Evolutionary conservation across 2,797 vertebrate species (phyloP), one percentile per base, ranked within the genome.

Genomic region (Cottoperca gobio): DNA sequence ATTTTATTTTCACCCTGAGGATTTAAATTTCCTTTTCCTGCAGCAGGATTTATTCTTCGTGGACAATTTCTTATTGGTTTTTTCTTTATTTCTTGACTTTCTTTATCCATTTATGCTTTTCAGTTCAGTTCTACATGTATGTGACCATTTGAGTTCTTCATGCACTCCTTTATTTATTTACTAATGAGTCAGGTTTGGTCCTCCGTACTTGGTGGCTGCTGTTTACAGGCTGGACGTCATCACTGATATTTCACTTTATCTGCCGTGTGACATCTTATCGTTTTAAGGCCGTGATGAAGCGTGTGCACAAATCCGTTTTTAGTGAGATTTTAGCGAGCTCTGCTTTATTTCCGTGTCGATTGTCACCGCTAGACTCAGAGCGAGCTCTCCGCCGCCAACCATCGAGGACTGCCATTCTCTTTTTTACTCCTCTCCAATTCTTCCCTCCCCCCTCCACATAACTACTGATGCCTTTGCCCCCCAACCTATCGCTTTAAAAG

Each of bases 401-500:
- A 81, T 65, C 73, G 82, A 89, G 88, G 88, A 89, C 83, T 73
- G 73, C 82, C 88, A 78, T 71, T 84, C 87, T 86, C 78, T 84
- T 65, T 87, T 79, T 84, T 76, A 73, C 73, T 78, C 83, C 73
- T 84, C 86, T 87, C 73, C 83, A 74, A 69, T 68, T 68, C 78
- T 54, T 59, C 39, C 23, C 24, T 68, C 45, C 52, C 42, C 50
- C 65, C 55, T 46, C 65, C 77, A 80, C 86, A 76, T 83, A 69
- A 80, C 81, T 71, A 67, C 77, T 88, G 87, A 85, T 23, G 83
- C 77, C 76, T 84, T 79, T 88, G 86, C 86, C 77, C 85, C 85
- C 79, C 88, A 71, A 86, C 86, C 84, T 90, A 84, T 91, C 76
- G 89, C 89, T 93, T 93, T 92, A 90, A 93, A 93, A 87, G 90